Evolutionary conservation across 2,888 invertebrate species (phyloP).

Genomic region (Cephus runcator): DNA sequence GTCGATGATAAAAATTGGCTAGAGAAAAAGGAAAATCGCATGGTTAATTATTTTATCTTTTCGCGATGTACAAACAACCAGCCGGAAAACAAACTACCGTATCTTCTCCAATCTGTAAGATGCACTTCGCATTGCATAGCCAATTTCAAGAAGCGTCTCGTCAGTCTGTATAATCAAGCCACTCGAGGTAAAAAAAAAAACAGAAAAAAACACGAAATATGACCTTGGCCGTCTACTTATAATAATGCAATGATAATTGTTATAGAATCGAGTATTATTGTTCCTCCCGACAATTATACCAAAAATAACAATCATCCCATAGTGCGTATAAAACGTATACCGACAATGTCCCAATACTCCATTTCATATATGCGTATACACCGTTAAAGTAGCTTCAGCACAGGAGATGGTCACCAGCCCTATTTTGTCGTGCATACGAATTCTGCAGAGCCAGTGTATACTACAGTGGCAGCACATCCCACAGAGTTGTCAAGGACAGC

Average conservation of each 20-base stretch:
- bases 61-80: neutral
- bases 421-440: neutral
- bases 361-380: neutral
- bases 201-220: neutral
- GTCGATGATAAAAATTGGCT: neutral
- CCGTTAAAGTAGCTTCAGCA: neutral
- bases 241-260: neutral
- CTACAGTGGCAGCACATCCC: neutral
- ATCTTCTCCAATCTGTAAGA: neutral
- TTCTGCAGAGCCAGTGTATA: neutral
- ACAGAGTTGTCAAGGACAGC: neutral
- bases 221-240: neutral
- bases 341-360: neutral
- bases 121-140: neutral
- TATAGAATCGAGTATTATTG: neutral
- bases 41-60: neutral
- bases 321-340: neutral
- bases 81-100: neutral
- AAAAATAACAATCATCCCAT: neutral
- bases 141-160: neutral
- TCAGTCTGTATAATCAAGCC: neutral
- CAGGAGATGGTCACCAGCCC: neutral
- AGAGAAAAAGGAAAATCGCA: neutral
- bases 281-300: neutral
- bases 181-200: too few species aligned